Evolutionary conservation across 2,797 vertebrate species (phyloP).

Genomic region (Xenops minutus): DNA sequence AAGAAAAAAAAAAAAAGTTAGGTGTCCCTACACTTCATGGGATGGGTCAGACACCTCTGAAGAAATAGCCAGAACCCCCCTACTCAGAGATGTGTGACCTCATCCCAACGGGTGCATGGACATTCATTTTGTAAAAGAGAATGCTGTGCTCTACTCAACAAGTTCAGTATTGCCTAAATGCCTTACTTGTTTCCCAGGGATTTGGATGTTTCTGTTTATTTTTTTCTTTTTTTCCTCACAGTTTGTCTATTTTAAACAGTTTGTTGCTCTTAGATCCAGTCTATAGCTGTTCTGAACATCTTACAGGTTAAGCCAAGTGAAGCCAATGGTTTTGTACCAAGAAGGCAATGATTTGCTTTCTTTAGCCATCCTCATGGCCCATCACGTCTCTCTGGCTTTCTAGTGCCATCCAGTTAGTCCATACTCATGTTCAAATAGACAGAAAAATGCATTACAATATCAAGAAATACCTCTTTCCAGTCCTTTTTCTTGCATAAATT

Average conservation of each 20-base stretch:
- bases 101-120: accelerated
- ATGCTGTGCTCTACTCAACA: not conserved
- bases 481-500: not conserved
- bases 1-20: not conserved
- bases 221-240: not conserved
- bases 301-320: not conserved
- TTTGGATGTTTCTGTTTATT: not conserved
- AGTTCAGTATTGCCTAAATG: not conserved
- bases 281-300: not conserved
- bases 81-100: not conserved
- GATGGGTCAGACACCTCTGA: not conserved
- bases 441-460: not conserved
- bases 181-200: not conserved
- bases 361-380: not conserved
- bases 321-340: not conserved
- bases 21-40: not conserved
- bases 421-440: not conserved
- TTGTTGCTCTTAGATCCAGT: not conserved
- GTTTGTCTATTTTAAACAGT: not conserved
- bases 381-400: not conserved
- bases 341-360: not conserved
- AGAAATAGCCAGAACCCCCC: not conserved
- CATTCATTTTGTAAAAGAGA: not conserved
- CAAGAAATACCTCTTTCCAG: not conserved
- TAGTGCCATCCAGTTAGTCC: not conserved